Conservation (phyloP, 2,113 vertebrate genomes). For the Scomber japonicus region DNA sequence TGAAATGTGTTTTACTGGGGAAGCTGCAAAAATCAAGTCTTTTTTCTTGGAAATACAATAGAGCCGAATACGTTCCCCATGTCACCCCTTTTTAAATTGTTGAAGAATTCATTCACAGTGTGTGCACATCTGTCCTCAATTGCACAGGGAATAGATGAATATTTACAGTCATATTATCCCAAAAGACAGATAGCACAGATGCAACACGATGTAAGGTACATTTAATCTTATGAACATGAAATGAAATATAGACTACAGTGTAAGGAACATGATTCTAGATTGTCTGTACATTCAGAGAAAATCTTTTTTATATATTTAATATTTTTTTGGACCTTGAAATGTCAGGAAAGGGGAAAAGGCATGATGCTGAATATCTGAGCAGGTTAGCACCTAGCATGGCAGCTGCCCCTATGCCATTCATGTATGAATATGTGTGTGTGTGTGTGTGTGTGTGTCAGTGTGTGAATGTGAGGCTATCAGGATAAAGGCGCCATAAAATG, state of each 20-base stretch:
- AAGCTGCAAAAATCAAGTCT: neutral
- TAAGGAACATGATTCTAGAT: neutral
- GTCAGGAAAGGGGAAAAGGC: neutral
- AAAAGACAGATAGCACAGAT: neutral
- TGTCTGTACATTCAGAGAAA: neutral
- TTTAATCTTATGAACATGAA: neutral
- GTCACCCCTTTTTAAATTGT: no score
- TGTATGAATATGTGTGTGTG: constrained; percentile 9
- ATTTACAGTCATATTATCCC: neutral
- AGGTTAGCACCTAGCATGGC: constrained; percentile 8
- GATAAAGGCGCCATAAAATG: constrained; percentile 43
- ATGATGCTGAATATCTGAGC: neutral
- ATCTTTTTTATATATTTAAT: neutral
- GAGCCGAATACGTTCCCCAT: neutral
- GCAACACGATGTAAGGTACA: no score
- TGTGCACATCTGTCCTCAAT: neutral
- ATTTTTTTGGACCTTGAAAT: constrained; percentile 7
- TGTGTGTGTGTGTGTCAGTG: constrained; percentile 20
- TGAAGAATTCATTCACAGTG: no score
- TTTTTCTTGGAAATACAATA: neutral
- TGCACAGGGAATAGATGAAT: neutral
- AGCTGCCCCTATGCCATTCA: constrained; percentile 2
- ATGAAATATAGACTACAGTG: no score
- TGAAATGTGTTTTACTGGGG: constrained; percentile 42
- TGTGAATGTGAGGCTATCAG: constrained; percentile 11